Conservation (phyloP, 2,888 invertebrate genomes). For the Agrotis puta region DNA sequence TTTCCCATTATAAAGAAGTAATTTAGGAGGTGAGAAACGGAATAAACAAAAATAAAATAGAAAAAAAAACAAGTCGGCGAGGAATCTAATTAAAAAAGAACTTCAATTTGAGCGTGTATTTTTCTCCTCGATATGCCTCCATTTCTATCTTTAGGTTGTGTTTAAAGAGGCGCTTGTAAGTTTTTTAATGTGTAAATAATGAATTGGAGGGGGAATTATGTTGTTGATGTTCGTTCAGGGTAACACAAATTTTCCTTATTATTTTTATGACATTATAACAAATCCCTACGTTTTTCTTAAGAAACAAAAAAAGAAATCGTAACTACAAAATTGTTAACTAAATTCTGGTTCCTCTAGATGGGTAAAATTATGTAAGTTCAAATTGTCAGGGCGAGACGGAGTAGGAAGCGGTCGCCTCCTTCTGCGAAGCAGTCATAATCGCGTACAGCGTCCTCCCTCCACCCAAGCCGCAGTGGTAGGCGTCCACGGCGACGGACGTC, state of each 20-base stretch:
- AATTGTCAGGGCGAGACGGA: no score
- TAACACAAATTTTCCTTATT: not conserved
- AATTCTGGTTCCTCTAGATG: no score
- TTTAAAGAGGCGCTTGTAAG: constrained; percentile 20
- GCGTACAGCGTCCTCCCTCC: no score
- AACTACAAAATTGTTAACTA: no score
- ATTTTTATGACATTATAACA: not conserved
- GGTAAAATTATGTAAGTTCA: no score
- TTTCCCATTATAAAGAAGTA: constrained; percentile 81
- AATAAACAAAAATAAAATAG: constrained; percentile 72
- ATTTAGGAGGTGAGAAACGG: constrained; percentile 76
- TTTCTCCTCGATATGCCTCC: constrained; percentile 64
- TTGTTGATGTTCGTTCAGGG: not conserved
- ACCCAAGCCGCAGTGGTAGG: no score
- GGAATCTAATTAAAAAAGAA: constrained; percentile 82
- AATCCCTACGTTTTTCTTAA: no score
- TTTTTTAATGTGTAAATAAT: constrained; percentile 23
- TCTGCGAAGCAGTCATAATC: no score
- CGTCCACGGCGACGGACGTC: no score
- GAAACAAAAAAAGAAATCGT: no score
- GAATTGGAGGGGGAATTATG: constrained; percentile 1
- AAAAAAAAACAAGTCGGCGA: constrained; percentile 71
- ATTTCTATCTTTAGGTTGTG: constrained; percentile 50
- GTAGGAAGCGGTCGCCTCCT: no score
- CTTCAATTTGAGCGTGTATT: constrained; percentile 69